phyloP scores from a whole-genome alignment of 2,113 vertebrate genomes.

The Pelecanus crispus region DNA sequence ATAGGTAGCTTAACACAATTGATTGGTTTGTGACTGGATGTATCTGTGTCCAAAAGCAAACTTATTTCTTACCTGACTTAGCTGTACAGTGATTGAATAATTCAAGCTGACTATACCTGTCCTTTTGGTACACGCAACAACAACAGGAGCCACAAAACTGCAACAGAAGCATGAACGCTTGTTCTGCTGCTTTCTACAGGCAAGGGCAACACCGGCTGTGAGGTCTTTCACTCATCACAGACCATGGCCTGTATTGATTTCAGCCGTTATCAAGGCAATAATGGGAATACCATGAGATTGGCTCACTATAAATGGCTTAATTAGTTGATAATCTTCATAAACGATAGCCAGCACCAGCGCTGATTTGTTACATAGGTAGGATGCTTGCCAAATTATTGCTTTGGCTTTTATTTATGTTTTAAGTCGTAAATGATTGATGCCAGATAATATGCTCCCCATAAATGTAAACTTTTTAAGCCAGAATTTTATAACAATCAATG shows the following conservation, averaged over 20 bases:
- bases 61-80: background rate
- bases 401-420: background rate
- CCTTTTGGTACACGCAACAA: background rate
- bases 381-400: background rate
- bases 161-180: accelerated
- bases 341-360: background rate
- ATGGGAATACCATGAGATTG: background rate
- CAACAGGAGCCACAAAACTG: background rate
- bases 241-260: background rate
- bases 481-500: background rate
- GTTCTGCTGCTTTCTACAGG: background rate
- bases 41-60: background rate
- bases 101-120: background rate
- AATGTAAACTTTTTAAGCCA: background rate
- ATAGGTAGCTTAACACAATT: background rate
- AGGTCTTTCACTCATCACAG: background rate
- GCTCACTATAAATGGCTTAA: background rate
- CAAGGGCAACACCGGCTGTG: background rate
- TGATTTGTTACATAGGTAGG: background rate
- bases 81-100: background rate
- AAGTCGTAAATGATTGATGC: background rate
- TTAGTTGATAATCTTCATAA: background rate
- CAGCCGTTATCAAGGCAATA: background rate
- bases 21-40: background rate
- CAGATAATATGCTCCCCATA: background rate